Evolutionary conservation across 2,113 vertebrate species (phyloP), one percentile per base, ranked within the genome.

Genomic region (Archilochus colubris): DNA sequence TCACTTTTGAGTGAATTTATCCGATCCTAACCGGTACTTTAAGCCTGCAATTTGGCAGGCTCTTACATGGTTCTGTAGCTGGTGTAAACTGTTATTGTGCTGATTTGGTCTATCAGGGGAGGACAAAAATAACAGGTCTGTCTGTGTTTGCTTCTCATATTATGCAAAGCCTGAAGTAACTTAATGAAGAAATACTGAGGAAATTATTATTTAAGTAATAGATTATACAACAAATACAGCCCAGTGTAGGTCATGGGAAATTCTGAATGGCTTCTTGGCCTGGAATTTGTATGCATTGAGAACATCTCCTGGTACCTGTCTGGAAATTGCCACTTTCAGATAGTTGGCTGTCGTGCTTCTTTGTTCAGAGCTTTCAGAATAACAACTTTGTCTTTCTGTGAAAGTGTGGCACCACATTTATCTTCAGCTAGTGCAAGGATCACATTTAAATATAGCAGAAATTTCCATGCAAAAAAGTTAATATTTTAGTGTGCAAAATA

Each of bases 361-460:
- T 92, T 73, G 77, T 77, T 87, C 83, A 43, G 61, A 58, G 43
- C 72, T 90, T 79, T 91, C 74, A 57, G 90, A 97, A 95, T 31
- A 91, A 85, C 79, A 92, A 12, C 27, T 72, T 51, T 27, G 46
- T 44, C 33, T 62, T 96, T 93, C 85, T 72, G 53, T 2, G 46
- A 67, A 30, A 57, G 40, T 10, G 6, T 76, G 64, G 27, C 27
- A 79, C 50, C 61, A 10, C 6, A 2, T 40, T 40, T 86, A 58
- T 84, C 94, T 94, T 53, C 55, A 79, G 86, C n/a, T 94, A 81
- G 40, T 67, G 30, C 28, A 82, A 17, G 43, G 69, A 74, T 78
- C 82, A 81, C 30, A 53, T 91, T 96, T 96, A 95, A 97, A 95
- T 91, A 93, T 33, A 92, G 44, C 80, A 79, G 67, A 86, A 80